A percentile compares a stretch with the other conserved stretches of the same genome.
phyloP scores from a whole-genome alignment of 2,113 vertebrate species.

The Hypocryptadius cinnamomeus region DNA sequence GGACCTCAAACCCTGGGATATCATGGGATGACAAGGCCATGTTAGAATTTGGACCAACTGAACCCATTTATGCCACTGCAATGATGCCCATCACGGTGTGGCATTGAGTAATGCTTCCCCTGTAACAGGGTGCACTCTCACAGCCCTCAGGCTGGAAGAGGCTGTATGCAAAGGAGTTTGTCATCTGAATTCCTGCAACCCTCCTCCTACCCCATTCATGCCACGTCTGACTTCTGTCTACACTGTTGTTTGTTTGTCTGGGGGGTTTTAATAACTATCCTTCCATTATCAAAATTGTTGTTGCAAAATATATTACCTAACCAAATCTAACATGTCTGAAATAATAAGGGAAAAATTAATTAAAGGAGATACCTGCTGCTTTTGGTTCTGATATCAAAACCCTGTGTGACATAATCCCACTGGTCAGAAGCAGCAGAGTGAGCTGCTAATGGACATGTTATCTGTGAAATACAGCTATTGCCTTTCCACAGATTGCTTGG shows the following conservation, averaged over 20 bases:
- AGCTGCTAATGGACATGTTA: conserved; percentile 5
- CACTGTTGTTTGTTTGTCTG: neutral
- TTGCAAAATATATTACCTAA: neutral
- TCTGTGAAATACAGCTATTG: conserved; percentile 15
- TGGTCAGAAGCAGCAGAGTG: conserved; percentile 1
- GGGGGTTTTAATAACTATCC: neutral
- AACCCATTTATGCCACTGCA: neutral
- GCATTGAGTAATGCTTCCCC: neutral
- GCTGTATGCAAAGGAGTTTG: neutral
- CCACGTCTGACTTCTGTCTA: neutral
- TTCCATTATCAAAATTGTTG: neutral
- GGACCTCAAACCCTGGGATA: neutral
- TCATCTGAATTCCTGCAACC: neutral
- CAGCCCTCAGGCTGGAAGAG: neutral
- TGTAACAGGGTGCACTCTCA: neutral
- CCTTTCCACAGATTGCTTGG: neutral
- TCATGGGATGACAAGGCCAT: neutral
- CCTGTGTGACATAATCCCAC: neutral
- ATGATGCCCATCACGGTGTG: neutral
- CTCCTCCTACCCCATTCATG: fast-evolving
- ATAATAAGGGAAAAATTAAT: neutral
- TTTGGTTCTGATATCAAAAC: conserved; percentile 2
- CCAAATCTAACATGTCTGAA: neutral
- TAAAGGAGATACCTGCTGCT: conserved; percentile 16
- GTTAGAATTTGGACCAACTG: neutral